Base-by-base conservation (phyloP, 2,113 vertebrate genomes). In the Proteles cristata region DNA sequence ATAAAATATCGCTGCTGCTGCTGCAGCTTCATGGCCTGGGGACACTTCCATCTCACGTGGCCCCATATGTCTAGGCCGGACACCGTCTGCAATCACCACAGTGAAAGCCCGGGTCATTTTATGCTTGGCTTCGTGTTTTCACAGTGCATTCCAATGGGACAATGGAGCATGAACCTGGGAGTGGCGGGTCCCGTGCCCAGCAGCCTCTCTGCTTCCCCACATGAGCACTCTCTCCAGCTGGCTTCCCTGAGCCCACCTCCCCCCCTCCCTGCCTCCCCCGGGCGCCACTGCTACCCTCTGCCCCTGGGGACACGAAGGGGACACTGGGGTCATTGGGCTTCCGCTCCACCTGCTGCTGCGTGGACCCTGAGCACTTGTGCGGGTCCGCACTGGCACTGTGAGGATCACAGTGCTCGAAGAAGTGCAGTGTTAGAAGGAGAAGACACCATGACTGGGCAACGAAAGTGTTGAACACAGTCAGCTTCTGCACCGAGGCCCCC, bases 321-420 rank as follows among this genome's bases (percentile, higher is more conserved):
- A 7, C 58, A 61, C 31, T 45, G n/a, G 8, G n/a, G 25, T 58
- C 25, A 33, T 45, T 17, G 9, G n/a, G 35, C 28, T 3, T 6
- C 4, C 6, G 16, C 1, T 45, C 12, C 10, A 4, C 33, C 43
- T 25, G 26, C 19, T 28, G 6, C 15, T 12, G 35, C 7, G 0
- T 16, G 50, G 11, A 23, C 26, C 39, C 71, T 7, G 15, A 2
- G 33, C n/a, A 45, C 68, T 31, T 11, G 23, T 45, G 68, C 25
- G 17, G 15, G 23, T 16, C 61, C 48, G 33, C 45, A 43, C 2
- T 50, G 14, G n/a, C 25, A 11, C 48, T 3, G 26, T 10, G 50
- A 45, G 28, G 21, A 45, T 82, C 35, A 14, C 23, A 11, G 50
- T 25, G 84, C 53, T 55, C 39, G 5, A 61, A 23, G 31, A 48